Percentiles rank a stretch among this genome's conserved stretches.
Evolutionary conservation across 2,888 invertebrate genomes (phyloP).

Genomic region (Altica lythri): DNA sequence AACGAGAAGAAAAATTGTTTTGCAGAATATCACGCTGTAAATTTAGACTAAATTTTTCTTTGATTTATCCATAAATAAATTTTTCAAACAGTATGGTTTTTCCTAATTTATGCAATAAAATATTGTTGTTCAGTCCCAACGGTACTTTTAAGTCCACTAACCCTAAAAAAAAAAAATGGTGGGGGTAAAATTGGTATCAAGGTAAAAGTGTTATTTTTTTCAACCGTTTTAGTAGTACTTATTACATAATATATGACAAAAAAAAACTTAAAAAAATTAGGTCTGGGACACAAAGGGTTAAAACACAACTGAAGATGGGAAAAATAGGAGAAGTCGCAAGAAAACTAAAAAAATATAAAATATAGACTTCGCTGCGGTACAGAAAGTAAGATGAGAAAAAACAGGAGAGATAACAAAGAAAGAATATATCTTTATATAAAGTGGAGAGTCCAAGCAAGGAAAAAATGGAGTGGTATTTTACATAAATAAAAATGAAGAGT

Average conservation of each 20-base stretch:
- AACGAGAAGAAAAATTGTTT: neutral
- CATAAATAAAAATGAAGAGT: no score
- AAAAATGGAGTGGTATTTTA: no score
- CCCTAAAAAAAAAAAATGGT: neutral
- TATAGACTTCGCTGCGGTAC: no score
- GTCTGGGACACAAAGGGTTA: neutral
- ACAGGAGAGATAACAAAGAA: no score
- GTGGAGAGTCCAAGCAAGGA: no score
- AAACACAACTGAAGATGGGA: no score
- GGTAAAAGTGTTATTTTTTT: neutral
- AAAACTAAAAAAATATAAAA: no score
- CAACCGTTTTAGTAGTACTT: neutral
- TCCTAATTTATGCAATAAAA: neutral
- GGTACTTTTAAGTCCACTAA: neutral
- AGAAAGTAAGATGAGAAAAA: no score
- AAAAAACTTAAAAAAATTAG: neutral
- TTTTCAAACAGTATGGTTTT: neutral
- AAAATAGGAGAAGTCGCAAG: no score
- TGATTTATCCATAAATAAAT: neutral
- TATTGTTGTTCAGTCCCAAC: neutral
- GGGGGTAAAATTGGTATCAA: neutral
- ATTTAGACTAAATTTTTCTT: neutral
- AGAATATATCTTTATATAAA: no score
- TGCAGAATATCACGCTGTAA: neutral
- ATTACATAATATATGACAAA: neutral